Evolutionary conservation across 2,113 vertebrate genomes (phyloP), one percentile per base, ranked within the genome.

Genomic region (Neotragus pygmaeus): DNA sequence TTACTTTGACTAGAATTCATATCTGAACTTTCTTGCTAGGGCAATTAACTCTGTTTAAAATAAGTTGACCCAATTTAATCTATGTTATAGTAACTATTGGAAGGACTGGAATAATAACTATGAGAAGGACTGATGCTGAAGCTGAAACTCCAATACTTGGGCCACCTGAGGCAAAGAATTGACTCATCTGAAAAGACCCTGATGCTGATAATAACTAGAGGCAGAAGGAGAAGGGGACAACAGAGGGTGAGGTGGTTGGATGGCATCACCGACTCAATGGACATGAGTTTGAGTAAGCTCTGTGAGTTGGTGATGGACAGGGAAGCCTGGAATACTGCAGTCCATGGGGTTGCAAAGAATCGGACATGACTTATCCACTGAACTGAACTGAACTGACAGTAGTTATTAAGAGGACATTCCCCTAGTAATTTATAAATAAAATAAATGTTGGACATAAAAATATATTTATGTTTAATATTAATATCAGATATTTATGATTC

Each of bases 351-450:
- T 70, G 19, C 19, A 70, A 66, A 70, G 64, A 70, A 19, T 70
- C 5, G 1, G n/a, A 36, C 64, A 36, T 0, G 1, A 36, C 9
- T 36, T n/a, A 70, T n/a, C n/a, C 9, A 21, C 8, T 36, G 64
- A 70, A 70, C 64, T 66, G 62, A 66, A 66, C 17, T 36, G 64
- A 70, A 70, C 64, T 11, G 9, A 70, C 23, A 36, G n/a, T 36
- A 36, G 19, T 70, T 66, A 81, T 89, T 66, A 80, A 86, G 23
- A 23, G 1, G 6, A 25, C 49, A 92, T 60, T 86, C 5, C 36
- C 30, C 23, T 33, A 51, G 51, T 43, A 90, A 94, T 3, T 92
- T 78, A 84, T 47, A 89, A 97, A 92, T 90, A 93, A 92, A 95
- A 39, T n/a, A 92, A 77, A 88, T 70, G 2, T 1, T 91, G 15